Percentiles rank a stretch among this genome's conserved stretches.
These are phyloP conservation scores for Caenorhabditis briggsae DNA, from an alignment of 1,140 invertebrate species.

Conservation along the genomic window DNA sequence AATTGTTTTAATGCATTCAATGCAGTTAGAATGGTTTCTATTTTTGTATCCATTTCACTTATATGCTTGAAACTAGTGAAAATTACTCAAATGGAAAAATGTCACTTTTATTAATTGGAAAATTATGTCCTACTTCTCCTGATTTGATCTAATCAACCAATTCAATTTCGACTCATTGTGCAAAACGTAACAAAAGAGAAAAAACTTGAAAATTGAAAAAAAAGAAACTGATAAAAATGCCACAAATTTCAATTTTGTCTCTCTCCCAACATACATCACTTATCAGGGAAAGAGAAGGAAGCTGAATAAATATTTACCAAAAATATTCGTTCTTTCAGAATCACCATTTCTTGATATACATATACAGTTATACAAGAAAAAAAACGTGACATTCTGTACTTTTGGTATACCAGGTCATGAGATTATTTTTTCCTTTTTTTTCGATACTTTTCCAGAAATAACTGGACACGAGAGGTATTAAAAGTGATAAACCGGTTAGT, in stretches of 20 bases:
- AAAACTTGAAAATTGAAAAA: constrained; percentile 13
- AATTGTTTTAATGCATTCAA: no score
- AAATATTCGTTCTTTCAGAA: not conserved
- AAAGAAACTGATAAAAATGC: constrained; percentile 19
- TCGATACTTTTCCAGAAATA: not conserved
- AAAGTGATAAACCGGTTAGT: not conserved
- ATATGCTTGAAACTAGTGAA: no score
- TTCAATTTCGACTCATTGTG: not conserved
- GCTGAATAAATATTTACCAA: constrained; percentile 50
- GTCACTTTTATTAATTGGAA: no score
- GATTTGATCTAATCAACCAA: no score
- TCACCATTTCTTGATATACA: not conserved
- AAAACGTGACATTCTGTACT: constrained; percentile 31
- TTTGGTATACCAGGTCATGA: not conserved
- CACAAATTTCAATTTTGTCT: not conserved
- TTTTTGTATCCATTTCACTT: no score
- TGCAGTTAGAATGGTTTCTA: no score
- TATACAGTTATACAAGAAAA: not conserved
- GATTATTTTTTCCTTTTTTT: not conserved
- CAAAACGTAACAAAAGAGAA: not conserved
- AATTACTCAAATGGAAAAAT: no score
- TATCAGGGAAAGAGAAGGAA: constrained; percentile 31
- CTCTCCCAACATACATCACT: not conserved
- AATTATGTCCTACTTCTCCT: no score
- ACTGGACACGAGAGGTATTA: not conserved